Conservation (phyloP, 2,113 vertebrate genomes). For the Ranitomeya imitator region DNA sequence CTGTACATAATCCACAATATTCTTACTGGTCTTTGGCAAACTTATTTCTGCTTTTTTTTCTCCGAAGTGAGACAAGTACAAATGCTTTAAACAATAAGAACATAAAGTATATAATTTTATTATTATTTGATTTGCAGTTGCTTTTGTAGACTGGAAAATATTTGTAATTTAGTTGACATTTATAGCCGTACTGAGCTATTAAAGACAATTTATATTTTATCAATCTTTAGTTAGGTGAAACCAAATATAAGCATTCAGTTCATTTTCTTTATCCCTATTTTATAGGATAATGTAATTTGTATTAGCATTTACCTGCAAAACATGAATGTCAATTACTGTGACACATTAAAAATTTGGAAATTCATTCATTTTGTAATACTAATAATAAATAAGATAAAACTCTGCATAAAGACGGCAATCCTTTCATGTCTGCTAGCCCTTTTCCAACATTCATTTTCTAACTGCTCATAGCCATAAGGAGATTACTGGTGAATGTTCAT, state of each 20-base stretch:
- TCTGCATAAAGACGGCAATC: not conserved
- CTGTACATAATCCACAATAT: slow-evolving; percentile 9
- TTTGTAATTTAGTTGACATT: slow-evolving; percentile 23
- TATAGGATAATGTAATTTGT: not conserved
- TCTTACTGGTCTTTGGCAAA: not conserved
- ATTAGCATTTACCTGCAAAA: slow-evolving; percentile 7
- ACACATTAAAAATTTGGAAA: slow-evolving; percentile 11
- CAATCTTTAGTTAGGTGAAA: not conserved
- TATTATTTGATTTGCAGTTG: slow-evolving; percentile 10
- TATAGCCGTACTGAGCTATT: not conserved
- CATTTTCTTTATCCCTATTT: not conserved
- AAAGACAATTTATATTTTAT: slow-evolving; percentile 5
- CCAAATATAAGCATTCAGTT: not conserved
- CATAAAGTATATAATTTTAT: not conserved
- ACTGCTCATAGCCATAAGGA: slow-evolving; percentile 16
- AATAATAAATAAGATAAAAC: slow-evolving; percentile 34
- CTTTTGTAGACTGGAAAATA: slow-evolving; percentile 3
- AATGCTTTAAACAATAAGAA: not conserved
- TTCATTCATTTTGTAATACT: slow-evolving; percentile 17
- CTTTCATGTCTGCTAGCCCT: slow-evolving; percentile 30
- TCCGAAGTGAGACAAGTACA: slow-evolving; percentile 11
- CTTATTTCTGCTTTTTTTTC: slow-evolving; percentile 1
- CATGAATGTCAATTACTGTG: not conserved
- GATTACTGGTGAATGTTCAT: not conserved
- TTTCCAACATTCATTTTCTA: slow-evolving; percentile 24